Evolutionary conservation across 2,797 vertebrate species (phyloP).

Genomic region (Mus spretus): DNA sequence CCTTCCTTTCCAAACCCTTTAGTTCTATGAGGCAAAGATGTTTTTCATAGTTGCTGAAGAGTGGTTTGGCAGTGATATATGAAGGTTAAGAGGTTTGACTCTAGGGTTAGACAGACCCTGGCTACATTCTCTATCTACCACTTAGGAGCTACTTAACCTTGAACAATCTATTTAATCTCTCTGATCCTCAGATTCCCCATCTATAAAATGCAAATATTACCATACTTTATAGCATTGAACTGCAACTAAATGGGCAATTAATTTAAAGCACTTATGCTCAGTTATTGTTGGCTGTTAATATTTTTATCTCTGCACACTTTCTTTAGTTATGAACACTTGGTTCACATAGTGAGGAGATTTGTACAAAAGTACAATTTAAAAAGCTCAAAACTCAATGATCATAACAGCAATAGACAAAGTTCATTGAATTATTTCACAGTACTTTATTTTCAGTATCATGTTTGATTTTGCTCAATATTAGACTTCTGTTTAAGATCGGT

Average conservation of each 20-base stretch:
- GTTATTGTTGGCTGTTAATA: slow-evolving; percentile 74
- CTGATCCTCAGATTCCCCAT: slow-evolving; percentile 65
- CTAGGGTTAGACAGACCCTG: slow-evolving; percentile 40
- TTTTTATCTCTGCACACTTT: slow-evolving; percentile 58
- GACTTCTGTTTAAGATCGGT: not conserved
- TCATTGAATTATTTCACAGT: slow-evolving; percentile 28
- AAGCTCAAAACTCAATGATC: slow-evolving; percentile 7
- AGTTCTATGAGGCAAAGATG: not conserved
- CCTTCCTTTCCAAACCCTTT: slow-evolving; percentile 19
- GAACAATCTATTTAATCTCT: slow-evolving; percentile 75
- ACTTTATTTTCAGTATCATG: slow-evolving; percentile 30
- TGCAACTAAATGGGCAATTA: slow-evolving; percentile 80
- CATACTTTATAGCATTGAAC: slow-evolving; percentile 72
- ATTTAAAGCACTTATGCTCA: slow-evolving; percentile 64
- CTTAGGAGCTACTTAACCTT: slow-evolving; percentile 73
- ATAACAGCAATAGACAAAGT: slow-evolving; percentile 9
- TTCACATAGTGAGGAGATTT: slow-evolving; percentile 38
- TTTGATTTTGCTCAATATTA: slow-evolving; percentile 31
- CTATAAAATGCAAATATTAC: slow-evolving; percentile 74
- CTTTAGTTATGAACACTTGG: slow-evolving; percentile 63
- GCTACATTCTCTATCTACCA: slow-evolving; percentile 38
- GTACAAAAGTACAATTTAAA: not conserved
- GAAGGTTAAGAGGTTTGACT: slow-evolving; percentile 23
- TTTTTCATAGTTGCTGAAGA: slow-evolving; percentile 42
- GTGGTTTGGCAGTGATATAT: not conserved